Evolutionary conservation across 2,113 vertebrate genomes (phyloP).

Genomic region (Elephas maximus): DNA sequence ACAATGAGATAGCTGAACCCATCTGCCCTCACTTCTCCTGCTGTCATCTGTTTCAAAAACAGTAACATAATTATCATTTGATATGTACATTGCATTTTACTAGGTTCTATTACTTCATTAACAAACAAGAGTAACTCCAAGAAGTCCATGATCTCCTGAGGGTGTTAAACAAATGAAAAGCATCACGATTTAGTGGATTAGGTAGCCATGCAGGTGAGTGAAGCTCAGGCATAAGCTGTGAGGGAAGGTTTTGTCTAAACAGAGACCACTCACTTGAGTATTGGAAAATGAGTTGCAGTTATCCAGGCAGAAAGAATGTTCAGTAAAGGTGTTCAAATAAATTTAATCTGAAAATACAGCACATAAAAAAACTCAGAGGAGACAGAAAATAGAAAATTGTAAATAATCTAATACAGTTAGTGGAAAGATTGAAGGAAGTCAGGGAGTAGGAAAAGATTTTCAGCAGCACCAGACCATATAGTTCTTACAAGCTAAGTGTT

Average conservation of each 20-base stretch:
- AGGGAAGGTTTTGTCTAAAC: no score
- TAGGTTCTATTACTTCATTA: background rate
- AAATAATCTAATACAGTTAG: background rate
- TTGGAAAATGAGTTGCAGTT: background rate
- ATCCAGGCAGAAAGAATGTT: background rate
- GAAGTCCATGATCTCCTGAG: background rate
- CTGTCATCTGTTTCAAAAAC: background rate
- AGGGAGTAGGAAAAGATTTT: background rate
- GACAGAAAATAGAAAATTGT: background rate
- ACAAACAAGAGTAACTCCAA: background rate
- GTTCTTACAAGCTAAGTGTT: background rate
- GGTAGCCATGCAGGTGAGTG: background rate
- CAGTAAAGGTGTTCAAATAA: background rate
- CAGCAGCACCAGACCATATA: background rate
- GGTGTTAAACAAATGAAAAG: background rate
- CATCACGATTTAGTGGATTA: background rate
- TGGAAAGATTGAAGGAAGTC: background rate
- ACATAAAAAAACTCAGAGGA: background rate
- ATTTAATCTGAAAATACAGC: background rate
- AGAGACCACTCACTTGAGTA: background rate
- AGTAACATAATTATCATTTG: no score
- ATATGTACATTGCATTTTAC: background rate
- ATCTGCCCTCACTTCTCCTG: background rate
- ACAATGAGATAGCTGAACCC: background rate
- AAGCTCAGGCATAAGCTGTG: background rate